Base-by-base conservation (phyloP, 2,113 vertebrate species). In the Scortum barcoo region DNA sequence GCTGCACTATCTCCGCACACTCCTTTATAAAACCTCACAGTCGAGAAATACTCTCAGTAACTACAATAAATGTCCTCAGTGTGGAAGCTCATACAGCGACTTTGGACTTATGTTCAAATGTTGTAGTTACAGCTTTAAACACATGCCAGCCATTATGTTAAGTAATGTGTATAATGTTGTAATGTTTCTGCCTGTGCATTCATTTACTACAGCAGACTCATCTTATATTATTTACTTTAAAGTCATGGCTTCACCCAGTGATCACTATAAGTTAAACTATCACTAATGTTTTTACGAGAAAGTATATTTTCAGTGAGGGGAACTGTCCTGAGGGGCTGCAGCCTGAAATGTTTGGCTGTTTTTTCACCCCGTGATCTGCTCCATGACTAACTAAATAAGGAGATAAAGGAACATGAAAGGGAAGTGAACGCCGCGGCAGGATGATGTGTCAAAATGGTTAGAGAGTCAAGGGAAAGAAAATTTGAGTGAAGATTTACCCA, bases 1-100 rank as follows among this genome's bases (percentile, higher is more conserved):
- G 46, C 48, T 28, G 46, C 66, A 13, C 30, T 85, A 56, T 80
- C 51, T 68, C 67, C 58, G 71, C 68, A 42, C 17, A 44, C 44
- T 4, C 10, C 8, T 50, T 71, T 71, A 67, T n/a, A 54, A 81
- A n/a, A 53, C 76, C 33, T 76, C 19, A 44, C 57, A 57, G 57
- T 42, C 28, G 11, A 51, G 56, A 74, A 36, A 44, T 48, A 46
- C 17, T 60, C 51, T 30, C 51, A 5, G 71, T 50, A 44, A 69
- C 36, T 44, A 42, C 50, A n/a, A 20, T 67, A 19, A 77, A 50
- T 68, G 20, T 42, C 40, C 50, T 53, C 56, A 33, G 26, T 63
- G 66, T 66, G 38, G 62, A 70, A 3, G n/a, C 56, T 61, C 28
- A 16, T 44, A 57, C 36, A 53, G 36, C 40, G 19, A 71, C 38